A percentile compares a stretch with the other conserved stretches of the same genome.
Conservation (phyloP, 2,113 vertebrate species). For the Boleophthalmus pectinirostris region DNA sequence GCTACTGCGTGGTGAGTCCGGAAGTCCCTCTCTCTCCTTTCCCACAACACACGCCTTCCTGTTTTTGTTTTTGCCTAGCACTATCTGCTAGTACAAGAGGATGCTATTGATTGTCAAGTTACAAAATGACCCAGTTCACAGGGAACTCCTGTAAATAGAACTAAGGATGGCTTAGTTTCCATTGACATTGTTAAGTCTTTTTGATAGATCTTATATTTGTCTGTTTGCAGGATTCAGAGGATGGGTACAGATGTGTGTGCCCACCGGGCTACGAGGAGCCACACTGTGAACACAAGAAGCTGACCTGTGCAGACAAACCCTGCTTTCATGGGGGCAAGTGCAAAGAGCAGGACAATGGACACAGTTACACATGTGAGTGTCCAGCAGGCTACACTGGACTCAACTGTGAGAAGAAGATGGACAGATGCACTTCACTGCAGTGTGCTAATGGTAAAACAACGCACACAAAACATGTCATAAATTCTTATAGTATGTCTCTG, state of each 20-base stretch:
- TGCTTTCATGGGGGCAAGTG: conserved; percentile 94
- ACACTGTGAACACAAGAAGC: conserved; percentile 87
- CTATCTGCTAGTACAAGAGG: conserved; percentile 71
- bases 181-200: conserved; percentile 40
- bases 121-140: conserved; percentile 75
- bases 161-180: conserved; percentile 51
- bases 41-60: conserved; percentile 78
- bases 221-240: conserved; percentile 85
- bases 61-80: conserved; percentile 74
- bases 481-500: not conserved
- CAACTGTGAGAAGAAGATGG: conserved; percentile 97
- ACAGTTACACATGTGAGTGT: conserved; percentile 88
- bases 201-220: conserved; percentile 38
- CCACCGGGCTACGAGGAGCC: conserved; percentile 88
- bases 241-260: conserved; percentile 87
- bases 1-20: conserved; percentile 88
- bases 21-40: conserved; percentile 73
- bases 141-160: conserved; percentile 69
- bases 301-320: conserved; percentile 89
- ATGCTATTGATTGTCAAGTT: conserved; percentile 76
- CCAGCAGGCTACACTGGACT: conserved; percentile 89
- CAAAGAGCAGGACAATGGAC: conserved; percentile 84
- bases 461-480: too few relatives aligned
- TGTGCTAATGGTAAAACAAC: conserved; percentile 88
- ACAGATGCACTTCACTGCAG: conserved; percentile 89